Evolutionary conservation across 2,888 invertebrate species (phyloP).

Genomic region (Malacosoma neustria): DNA sequence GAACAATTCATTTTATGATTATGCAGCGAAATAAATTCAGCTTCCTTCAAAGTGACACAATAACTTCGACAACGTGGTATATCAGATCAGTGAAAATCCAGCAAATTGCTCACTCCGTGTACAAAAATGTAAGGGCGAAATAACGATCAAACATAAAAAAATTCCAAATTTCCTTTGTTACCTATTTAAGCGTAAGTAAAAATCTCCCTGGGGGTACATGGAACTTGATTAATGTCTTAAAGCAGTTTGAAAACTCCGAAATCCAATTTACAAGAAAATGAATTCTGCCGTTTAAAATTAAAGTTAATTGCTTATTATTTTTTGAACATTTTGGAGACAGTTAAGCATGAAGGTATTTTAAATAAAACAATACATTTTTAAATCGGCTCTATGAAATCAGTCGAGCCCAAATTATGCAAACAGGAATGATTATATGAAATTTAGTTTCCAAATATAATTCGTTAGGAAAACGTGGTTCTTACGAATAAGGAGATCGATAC

Average conservation of each 20-base stretch:
- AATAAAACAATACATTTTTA: neutral
- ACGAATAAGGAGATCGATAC: too few relatives aligned
- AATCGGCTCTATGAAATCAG: too few relatives aligned
- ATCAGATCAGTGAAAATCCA: neutral
- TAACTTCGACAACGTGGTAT: neutral
- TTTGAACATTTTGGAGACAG: neutral
- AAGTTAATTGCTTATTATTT: neutral
- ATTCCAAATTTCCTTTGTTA: neutral
- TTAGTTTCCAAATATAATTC: too few relatives aligned
- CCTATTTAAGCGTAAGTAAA: neutral
- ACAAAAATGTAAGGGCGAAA: neutral
- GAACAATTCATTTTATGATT: too few relatives aligned
- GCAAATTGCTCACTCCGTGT: neutral
- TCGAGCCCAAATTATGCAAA: too few relatives aligned
- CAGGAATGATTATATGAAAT: too few relatives aligned
- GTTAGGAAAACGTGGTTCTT: too few relatives aligned
- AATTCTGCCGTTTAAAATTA: neutral
- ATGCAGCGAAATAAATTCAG: too few relatives aligned
- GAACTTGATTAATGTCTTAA: constrained; percentile 1
- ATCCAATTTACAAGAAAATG: neutral
- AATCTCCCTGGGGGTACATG: neutral
- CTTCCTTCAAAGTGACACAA: too few relatives aligned
- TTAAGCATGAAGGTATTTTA: neutral
- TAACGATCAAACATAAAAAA: neutral
- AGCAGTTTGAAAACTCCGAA: neutral